Percentiles rank a stretch among this genome's conserved stretches.
Conservation (phyloP, 2,797 vertebrate species). For the Sternarchorhynchus goeldii region DNA sequence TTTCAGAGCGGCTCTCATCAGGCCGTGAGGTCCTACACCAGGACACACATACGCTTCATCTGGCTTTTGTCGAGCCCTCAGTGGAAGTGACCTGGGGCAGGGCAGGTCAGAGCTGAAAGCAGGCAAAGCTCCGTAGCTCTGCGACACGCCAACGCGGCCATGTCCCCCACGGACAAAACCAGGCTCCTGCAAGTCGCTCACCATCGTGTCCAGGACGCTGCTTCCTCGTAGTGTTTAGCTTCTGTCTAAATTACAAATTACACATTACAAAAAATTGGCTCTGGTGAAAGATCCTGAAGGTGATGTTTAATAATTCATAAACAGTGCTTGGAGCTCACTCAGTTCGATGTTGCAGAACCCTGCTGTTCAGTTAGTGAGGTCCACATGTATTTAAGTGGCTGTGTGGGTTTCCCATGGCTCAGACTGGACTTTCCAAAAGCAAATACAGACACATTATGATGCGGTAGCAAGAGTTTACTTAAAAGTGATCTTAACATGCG, state of each 20-base stretch:
- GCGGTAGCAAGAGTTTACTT: background rate
- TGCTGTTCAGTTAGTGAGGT: conserved; percentile 60
- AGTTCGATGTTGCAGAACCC: conserved; percentile 34
- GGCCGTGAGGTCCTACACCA: conserved; percentile 8
- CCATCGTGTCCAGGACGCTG: conserved; percentile 51
- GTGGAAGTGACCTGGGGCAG: conserved; percentile 55
- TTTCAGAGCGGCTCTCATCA: conserved; percentile 29
- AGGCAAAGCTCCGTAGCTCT: conserved; percentile 29
- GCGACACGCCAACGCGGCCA: conserved; percentile 32
- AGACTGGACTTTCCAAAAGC: background rate
- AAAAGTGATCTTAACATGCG: background rate
- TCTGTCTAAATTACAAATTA: conserved; percentile 65
- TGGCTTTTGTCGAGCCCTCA: conserved; percentile 22
- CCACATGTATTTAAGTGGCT: conserved; percentile 57
- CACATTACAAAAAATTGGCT: conserved; percentile 66
- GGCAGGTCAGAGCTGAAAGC: conserved; percentile 11
- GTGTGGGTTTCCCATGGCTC: conserved; percentile 3
- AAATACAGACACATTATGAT: background rate
- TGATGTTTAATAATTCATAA: conserved; percentile 59
- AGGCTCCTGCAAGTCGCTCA: conserved; percentile 53
- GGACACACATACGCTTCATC: conserved; percentile 20
- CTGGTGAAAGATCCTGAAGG: conserved; percentile 62
- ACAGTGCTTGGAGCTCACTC: conserved; percentile 59
- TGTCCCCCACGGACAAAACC: conserved; percentile 51
- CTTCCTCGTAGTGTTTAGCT: conserved; percentile 56